Conservation (phyloP, 2,113 vertebrate species). For the Austrofundulus limnaeus region DNA sequence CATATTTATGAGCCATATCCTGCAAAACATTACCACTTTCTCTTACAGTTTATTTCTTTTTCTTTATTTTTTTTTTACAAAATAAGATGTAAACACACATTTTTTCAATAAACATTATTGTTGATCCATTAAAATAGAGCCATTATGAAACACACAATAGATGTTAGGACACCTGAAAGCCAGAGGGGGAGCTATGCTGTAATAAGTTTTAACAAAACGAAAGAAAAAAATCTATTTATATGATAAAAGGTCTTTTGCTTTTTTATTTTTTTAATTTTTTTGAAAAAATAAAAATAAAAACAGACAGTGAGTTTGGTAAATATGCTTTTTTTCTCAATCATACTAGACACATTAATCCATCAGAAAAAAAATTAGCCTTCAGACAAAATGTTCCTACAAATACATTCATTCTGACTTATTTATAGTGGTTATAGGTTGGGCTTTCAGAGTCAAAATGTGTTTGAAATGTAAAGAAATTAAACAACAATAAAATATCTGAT, state of each 20-base stretch:
- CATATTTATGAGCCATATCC: not conserved
- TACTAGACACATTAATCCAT: not conserved
- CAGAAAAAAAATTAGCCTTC: not conserved
- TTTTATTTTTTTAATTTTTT: too few relatives aligned
- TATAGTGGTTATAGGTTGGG: too few relatives aligned
- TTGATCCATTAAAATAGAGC: conserved; percentile 6
- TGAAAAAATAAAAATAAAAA: not conserved
- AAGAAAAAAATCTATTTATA: not conserved
- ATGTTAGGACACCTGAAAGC: conserved; percentile 37
- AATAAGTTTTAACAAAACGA: too few relatives aligned
- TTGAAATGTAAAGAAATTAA: too few relatives aligned
- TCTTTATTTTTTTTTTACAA: too few relatives aligned
- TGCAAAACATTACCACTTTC: not conserved
- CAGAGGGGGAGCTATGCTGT: conserved; percentile 55
- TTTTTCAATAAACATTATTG: not conserved
- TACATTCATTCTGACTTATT: too few relatives aligned
- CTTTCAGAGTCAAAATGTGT: too few relatives aligned
- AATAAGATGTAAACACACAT: not conserved
- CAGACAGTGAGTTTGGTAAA: not conserved
- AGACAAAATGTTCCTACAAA: too few relatives aligned
- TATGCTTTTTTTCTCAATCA: not conserved
- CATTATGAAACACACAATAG: not conserved
- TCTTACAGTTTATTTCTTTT: not conserved
- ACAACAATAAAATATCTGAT: too few relatives aligned
- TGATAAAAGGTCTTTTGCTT: conserved; percentile 3